Base-by-base conservation (phyloP, 2,888 invertebrate genomes). In the Herminia tarsipennalis region DNA sequence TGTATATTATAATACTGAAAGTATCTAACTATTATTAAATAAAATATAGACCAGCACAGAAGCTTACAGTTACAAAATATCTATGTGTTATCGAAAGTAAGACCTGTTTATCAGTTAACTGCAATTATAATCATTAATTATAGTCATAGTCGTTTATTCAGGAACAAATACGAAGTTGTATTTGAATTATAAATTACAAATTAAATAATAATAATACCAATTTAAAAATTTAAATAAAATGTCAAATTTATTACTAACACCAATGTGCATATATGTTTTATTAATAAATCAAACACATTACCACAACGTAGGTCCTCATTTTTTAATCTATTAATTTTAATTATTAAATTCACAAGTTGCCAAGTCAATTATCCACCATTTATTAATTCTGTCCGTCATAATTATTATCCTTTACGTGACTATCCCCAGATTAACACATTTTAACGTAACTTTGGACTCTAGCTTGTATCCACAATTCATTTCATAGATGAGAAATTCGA, bases 1-100 rank as follows among this genome's bases (percentile, higher is more conserved):
- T 51, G 46, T 40, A 45, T 44, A 35, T 22, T 34, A 44, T 57
- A 61, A 63, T 63, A 63, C 59, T 63, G 51, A 62, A 58, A 44
- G 17, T 62, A 46, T 52, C 41, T 29, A 46, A 47, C 44, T 61
- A 61, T 43, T 35, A 50, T 44, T 33, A 45, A 58, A 50, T 46
- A 14, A 50, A 12, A 21, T 38, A 6, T 27, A 12, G 3, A 17
- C 13, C 17, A 35, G 35, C 9, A 35, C 29, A 42, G 9, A 24
- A 8, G 18, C 29, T 12, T 9, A 20, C 9, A 8, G 9, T 30
- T 18, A 17, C 17, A 55, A 40, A 34, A 49, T 34, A 28, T 45
- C 14, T 13, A 41, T 35, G 8, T 47, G 28, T 36, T 32, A 58
- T 28, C 42, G 35, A 40, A 30, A 12, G 17, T 10, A 30, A 28